Base-by-base conservation (phyloP, 2,888 invertebrate genomes). In the Eupithecia tripunctaria region DNA sequence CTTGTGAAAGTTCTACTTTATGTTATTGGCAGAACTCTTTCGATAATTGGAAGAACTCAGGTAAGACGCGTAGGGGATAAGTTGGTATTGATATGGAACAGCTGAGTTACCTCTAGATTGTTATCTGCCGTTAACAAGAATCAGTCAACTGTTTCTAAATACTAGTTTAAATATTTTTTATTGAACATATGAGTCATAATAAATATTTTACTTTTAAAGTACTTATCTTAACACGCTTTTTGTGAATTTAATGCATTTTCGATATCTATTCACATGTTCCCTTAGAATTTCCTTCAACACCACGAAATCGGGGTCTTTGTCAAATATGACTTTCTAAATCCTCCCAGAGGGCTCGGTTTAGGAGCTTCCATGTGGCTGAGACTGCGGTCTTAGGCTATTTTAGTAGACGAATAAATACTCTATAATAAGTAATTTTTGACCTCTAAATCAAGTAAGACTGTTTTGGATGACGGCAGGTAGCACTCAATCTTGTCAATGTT, bases 271-370 rank as follows among this genome's bases (percentile, higher is more conserved):
- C 64, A 38, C 64, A 36, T 64, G 15, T 36, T 12, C 64, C 21
- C 64, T 62, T 70, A 72, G 56, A 69, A 72, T 68, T 63, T 73
- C 71, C 70, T 75, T 71, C 71, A 70, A 72, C 75, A 73, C 73
- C 73, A 71, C 64, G 68, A 66, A 62, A 67, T 64, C 64, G 56
- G 69, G 47, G 70, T 69, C 70, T 75, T 75, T 74, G 75, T 79
- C 77, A 77, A 70, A 73, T 73, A 71, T 70, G 72, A 70, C 70
- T 70, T 67, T 43, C 80, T 79, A 86, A 86, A 86, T 86, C 87
- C 86, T 84, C 84, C 83, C 82, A 77, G 82, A 80, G 81, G 84
- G 87, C 84, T 85, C 81, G 82, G 81, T 82, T 64, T 64, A 36
- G 64, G 38, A 64, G 64, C 25, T 64, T 36, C 15, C 64, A 64